phyloP scores from a whole-genome alignment of 2,797 vertebrate genomes.

The Schizopygopsis malacanthus region DNA sequence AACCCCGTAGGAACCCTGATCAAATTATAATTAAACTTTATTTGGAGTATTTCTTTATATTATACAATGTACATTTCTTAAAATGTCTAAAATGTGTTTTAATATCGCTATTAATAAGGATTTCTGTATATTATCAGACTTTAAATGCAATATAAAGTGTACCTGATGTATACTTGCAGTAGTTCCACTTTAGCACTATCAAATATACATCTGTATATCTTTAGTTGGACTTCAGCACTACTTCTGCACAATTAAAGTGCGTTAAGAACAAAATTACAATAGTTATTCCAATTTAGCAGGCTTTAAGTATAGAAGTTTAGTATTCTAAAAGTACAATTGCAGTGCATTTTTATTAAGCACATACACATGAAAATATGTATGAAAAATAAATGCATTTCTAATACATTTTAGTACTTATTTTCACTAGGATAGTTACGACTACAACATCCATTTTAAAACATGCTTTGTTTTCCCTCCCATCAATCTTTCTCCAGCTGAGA shows the following conservation, averaged over 20 bases:
- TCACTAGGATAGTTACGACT: background rate
- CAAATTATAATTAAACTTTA: too few species aligned
- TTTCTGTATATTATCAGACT: too few species aligned
- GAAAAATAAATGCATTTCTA: background rate
- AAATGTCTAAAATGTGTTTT: too few species aligned
- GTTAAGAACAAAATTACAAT: background rate
- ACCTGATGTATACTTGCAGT: background rate
- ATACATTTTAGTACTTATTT: background rate
- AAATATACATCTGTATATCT: background rate
- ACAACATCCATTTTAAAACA: slow-evolving; percentile 12
- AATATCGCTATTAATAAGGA: too few species aligned
- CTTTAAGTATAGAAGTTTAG: background rate
- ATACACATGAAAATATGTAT: too few species aligned
- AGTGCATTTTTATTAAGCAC: too few species aligned
- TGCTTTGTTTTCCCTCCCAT: slow-evolving; percentile 5
- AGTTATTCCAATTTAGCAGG: background rate
- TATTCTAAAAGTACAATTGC: background rate
- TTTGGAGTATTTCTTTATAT: too few species aligned
- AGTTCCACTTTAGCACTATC: background rate
- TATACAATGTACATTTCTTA: too few species aligned
- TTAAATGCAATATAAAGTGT: background rate
- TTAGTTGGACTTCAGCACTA: background rate
- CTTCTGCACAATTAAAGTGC: background rate
- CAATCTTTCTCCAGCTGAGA: background rate
- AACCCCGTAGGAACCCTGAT: too few species aligned